A percentile compares a stretch with the other conserved stretches of the same genome.
phyloP scores from a whole-genome alignment of 2,797 vertebrate genomes.

The Huso huso region DNA sequence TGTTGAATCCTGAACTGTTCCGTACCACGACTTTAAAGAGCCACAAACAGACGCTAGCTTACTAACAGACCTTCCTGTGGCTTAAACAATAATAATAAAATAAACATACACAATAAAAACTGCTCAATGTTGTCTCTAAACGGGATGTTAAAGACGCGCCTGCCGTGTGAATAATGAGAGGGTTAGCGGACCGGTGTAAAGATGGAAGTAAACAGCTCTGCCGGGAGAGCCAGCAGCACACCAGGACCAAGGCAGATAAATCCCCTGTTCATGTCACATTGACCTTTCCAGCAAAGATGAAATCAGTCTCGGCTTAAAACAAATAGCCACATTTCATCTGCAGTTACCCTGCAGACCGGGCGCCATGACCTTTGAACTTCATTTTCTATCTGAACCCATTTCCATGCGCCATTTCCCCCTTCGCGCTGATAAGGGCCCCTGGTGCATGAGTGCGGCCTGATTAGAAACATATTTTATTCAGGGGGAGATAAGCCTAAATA shows the following conservation, averaged over 20 bases:
- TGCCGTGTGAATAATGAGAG: slow-evolving; percentile 32
- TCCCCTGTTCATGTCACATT: slow-evolving; percentile 59
- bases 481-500: slow-evolving; percentile 31
- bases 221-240: slow-evolving; percentile 28
- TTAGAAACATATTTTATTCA: slow-evolving; percentile 63
- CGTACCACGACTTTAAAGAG: no score
- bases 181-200: slow-evolving; percentile 34
- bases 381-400: slow-evolving; percentile 80
- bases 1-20: no score
- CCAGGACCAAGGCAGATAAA: slow-evolving; percentile 45
- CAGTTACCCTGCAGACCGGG: slow-evolving; percentile 68
- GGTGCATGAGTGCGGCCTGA: slow-evolving; percentile 42
- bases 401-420: slow-evolving; percentile 65
- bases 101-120: slow-evolving; percentile 21
- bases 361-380: slow-evolving; percentile 71
- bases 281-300: slow-evolving; percentile 81
- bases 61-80: background rate
- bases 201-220: slow-evolving; percentile 33
- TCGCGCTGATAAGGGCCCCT: slow-evolving; percentile 61
- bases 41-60: no score
- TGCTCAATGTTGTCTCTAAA: background rate
- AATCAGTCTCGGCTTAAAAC: slow-evolving; percentile 82
- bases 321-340: slow-evolving; percentile 85
- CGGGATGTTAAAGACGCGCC: slow-evolving; percentile 14
- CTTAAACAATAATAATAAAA: slow-evolving; percentile 13